Evolutionary conservation across 2,797 vertebrate species (phyloP).

Genomic region (Onychomys leucogaster): DNA sequence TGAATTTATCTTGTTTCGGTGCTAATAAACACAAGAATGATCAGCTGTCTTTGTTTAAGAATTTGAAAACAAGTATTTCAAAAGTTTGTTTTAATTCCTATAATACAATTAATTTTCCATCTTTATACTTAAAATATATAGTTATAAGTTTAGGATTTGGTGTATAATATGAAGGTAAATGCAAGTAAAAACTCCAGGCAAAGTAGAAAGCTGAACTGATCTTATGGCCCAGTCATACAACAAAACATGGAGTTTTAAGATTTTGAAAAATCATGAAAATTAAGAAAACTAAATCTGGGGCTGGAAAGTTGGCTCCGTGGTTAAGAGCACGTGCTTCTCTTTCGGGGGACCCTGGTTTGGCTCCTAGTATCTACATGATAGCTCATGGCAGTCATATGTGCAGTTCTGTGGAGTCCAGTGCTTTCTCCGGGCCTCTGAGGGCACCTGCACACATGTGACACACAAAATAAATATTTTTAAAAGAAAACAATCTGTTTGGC

Average conservation of each 20-base stretch:
- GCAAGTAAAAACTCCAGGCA: constrained; percentile 1
- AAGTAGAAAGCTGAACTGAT: not conserved
- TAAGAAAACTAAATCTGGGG: not conserved
- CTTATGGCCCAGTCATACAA: not conserved
- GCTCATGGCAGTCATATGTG: too few relatives aligned
- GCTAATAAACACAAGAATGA: not conserved
- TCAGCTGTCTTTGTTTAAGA: not conserved
- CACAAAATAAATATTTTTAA: not conserved
- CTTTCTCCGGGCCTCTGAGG: not conserved
- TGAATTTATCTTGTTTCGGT: not conserved
- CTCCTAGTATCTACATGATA: too few relatives aligned
- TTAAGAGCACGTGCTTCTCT: not conserved
- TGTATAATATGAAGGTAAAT: constrained; percentile 15
- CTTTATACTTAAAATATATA: not conserved
- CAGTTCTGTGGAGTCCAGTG: not conserved
- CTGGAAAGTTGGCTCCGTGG: not conserved
- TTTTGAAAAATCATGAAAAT: constrained; percentile 59
- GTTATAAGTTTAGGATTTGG: constrained; percentile 44
- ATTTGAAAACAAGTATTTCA: constrained; percentile 59
- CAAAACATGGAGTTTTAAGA: constrained; percentile 52
- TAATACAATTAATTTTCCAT: constrained; percentile 4
- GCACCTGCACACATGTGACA: not conserved
- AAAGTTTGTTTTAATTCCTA: not conserved
- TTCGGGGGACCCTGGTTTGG: not conserved
- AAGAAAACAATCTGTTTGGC: not conserved